Evolutionary conservation across 2,113 vertebrate species (phyloP).

Genomic region (Orycteropus afer): DNA sequence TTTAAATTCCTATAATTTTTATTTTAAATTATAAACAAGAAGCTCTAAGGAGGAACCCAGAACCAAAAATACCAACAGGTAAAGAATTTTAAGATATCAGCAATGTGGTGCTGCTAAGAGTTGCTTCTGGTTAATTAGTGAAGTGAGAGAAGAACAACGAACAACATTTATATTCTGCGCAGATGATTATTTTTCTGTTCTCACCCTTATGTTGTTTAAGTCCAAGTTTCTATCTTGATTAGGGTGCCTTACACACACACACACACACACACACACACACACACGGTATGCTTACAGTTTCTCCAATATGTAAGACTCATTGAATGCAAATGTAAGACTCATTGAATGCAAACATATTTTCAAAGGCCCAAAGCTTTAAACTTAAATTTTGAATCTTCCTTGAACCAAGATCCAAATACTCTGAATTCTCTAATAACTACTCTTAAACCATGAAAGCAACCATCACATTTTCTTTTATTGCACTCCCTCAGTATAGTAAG

Average conservation of each 20-base stretch:
- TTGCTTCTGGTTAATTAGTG: background rate
- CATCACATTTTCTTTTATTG: background rate
- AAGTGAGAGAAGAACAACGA: background rate
- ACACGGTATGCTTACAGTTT: background rate
- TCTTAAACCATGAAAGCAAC: background rate
- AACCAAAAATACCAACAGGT: background rate
- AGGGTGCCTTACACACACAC: background rate
- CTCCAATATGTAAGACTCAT: background rate
- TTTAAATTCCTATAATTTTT: background rate
- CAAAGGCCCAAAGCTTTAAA: background rate
- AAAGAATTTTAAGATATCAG: background rate
- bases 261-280: background rate
- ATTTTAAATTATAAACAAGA: constrained; percentile 22
- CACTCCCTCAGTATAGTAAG: background rate
- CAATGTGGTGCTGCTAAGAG: background rate
- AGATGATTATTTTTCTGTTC: background rate
- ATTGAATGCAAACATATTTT: background rate
- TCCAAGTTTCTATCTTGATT: background rate
- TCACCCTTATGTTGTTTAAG: background rate
- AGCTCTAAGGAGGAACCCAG: constrained; percentile 18
- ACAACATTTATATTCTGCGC: background rate
- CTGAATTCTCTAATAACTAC: background rate
- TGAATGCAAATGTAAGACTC: constrained; percentile 41
- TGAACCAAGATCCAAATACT: background rate
- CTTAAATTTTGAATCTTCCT: constrained; percentile 42